These are phyloP conservation scores for Serilophus lunatus DNA, from an alignment of 2,113 vertebrate species.

Conservation along the genomic window DNA sequence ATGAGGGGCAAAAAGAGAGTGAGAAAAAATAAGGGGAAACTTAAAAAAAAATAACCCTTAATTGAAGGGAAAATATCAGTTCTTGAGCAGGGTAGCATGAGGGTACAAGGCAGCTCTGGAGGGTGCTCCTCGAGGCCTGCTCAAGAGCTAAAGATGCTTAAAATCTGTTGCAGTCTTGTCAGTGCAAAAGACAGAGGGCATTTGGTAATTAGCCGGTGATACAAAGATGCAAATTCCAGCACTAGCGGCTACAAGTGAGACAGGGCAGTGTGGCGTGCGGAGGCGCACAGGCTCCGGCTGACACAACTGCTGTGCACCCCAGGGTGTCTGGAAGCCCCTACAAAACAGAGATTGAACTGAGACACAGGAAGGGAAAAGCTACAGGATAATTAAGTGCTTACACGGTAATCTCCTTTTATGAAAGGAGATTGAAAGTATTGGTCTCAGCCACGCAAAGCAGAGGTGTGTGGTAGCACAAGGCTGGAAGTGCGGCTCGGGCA, in stretches of 20 bases:
- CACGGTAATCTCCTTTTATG: slow-evolving; percentile 43
- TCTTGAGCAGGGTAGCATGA: not conserved
- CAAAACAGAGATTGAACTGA: not conserved
- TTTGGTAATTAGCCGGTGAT: not conserved
- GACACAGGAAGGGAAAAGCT: slow-evolving; percentile 3
- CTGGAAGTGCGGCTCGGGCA: not conserved
- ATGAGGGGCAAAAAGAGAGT: not conserved
- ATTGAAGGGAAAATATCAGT: not conserved
- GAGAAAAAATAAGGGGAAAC: not conserved
- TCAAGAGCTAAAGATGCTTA: not conserved
- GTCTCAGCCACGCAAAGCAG: not conserved
- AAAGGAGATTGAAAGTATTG: slow-evolving; percentile 37
- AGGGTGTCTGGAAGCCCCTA: not conserved
- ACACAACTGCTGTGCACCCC: not conserved
- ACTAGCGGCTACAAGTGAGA: not conserved
- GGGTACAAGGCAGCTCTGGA: not conserved
- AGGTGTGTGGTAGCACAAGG: not conserved
- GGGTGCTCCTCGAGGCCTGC: not conserved
- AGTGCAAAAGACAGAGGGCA: not conserved
- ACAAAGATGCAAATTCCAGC: not conserved
- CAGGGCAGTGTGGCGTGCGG: accelerated
- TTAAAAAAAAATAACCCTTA: not conserved
- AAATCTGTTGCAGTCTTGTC: not conserved
- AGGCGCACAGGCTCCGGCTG: not conserved
- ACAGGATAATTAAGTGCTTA: slow-evolving; percentile 38